Base-by-base conservation (phyloP, 1,140 invertebrate genomes). In the Linepithema humile region DNA sequence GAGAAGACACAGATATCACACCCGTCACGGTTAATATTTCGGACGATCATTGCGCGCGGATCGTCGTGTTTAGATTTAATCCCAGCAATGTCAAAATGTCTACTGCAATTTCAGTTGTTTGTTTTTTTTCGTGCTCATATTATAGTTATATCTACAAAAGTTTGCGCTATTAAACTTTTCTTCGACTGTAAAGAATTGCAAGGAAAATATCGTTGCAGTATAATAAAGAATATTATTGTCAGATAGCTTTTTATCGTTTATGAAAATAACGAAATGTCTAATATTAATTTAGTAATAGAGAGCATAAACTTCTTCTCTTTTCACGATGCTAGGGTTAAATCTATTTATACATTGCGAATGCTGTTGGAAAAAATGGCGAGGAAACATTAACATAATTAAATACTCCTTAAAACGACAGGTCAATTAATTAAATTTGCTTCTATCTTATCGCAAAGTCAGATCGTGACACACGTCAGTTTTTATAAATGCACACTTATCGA, bases 1-100 rank as follows among this genome's bases (percentile, higher is more conserved):
- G 92, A 93, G 64, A 91, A 91, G 91, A 91, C 87, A 91, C 43
- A 92, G 88, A 93, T 92, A 92, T 93, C 91, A 92, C 90, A 92
- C 89, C 90, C 84, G 91, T 91, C 86, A 89, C 59, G 64, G 3
- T n/a, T 50, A 32, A 67, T 55, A 26, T 40, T 53, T 35, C 29
- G 59, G 32, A 48, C 50, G 72, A 75, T 75, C 59, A 60, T 29
- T n/a, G n/a, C 53, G 48, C 43, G 45, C 35, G 59, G 53, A 65
- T 73, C 29, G 2, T 57, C 53, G 12, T 15, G 3, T 17, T 20
- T 48, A 60, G 69, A 82, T 82, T 53, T 45, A 60, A 78, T 10
- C 62, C n/a, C 29, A 59, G 60, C 26, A 53, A 35, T 43, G 26
- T 65, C 55, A 29, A 29, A 17, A 40, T 40, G 40, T 9, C 38